A percentile compares a stretch with the other conserved stretches of the same genome.
Conservation (phyloP, 2,888 invertebrate species). For the Sipha maydis region DNA sequence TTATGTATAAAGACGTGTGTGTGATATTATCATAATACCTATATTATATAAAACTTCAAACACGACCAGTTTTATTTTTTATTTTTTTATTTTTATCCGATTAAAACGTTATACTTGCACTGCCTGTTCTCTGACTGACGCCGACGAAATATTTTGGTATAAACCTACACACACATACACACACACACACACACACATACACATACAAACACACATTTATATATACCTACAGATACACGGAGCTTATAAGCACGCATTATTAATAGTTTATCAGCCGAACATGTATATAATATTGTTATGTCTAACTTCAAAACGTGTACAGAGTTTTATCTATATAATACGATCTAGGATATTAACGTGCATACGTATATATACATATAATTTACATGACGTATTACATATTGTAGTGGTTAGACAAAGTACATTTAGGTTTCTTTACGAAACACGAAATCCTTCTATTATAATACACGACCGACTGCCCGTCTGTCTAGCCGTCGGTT, state of each 20-base stretch:
- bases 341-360: neutral
- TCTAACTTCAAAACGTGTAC: neutral
- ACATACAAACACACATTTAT: too few species aligned
- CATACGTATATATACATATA: neutral
- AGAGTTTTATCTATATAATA: neutral
- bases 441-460: neutral
- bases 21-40: neutral
- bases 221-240: too few species aligned
- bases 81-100: neutral
- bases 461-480: neutral
- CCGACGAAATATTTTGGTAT: neutral
- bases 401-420: neutral
- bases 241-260: neutral
- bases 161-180: too few species aligned
- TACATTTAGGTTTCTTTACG: neutral
- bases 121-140: neutral
- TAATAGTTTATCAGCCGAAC: neutral
- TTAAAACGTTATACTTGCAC: neutral
- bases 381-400: neutral
- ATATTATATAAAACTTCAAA: neutral
- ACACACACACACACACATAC: too few species aligned
- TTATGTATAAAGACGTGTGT: neutral
- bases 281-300: neutral
- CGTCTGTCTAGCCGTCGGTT: neutral
- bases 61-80: neutral